Base-by-base conservation (phyloP, 2,113 vertebrate genomes). In the Hymenochirus boettgeri region DNA sequence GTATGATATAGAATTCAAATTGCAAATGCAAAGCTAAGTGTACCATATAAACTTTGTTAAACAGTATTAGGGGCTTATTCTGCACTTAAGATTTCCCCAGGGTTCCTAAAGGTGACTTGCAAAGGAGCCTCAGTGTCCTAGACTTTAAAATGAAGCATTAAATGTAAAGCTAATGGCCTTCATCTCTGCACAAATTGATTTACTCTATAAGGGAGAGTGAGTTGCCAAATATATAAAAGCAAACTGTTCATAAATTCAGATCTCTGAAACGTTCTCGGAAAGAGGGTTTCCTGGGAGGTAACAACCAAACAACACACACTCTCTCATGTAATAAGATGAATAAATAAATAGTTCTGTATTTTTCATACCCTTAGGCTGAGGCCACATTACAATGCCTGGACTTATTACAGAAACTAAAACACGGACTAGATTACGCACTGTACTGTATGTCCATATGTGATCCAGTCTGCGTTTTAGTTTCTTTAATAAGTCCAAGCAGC, bases 101-200 rank as follows among this genome's bases (percentile, higher is more conserved):
- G 47, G 47, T 7, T 51, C 39, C 39, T 50, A 52, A 50, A 67
- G 64, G 64, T 52, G 64, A 52, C 46, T n/a, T 52, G 56, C 21
- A 47, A 53, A 67, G 54, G 47, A 59, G 57, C 45, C 23, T 39
- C 35, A 18, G 42, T 17, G 33, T 59, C 47, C 56, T 22, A 21
- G 64, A 29, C 64, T 52, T 51, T 45, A 2, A 59, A 67, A 67
- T 59, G 64, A 46, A 51, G 47, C 55, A 27, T 59, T 59, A 67
- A 59, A 59, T 19, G 48, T 67, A 59, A 58, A 52, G 64, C 33
- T 67, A 67, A 67, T 67, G 64, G 64, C 56, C 56, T 45, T 39
- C 58, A 66, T 51, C 57, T 59, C 55, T 67, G 31, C 45, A 52
- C 21, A 42, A 24, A 67, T 67, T 53, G 64, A 67, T 67, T 67